Percentiles rank a stretch among this genome's conserved stretches.
Evolutionary conservation across 2,113 vertebrate genomes (phyloP).

Genomic region (Chaetorhynchus papuensis): DNA sequence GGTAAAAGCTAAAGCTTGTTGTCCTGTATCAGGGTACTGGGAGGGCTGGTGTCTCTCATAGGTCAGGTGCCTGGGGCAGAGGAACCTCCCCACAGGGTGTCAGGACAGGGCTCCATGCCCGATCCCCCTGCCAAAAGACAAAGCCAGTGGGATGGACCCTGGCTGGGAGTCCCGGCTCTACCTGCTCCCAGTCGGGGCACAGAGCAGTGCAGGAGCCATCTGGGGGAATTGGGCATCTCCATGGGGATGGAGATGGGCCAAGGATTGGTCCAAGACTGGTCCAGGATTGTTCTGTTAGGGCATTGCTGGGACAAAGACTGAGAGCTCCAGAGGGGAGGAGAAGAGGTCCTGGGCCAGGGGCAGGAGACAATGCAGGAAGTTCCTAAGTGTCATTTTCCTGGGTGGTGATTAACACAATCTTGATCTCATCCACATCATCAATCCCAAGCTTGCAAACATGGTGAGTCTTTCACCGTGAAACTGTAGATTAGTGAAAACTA

Average conservation of each 20-base stretch:
- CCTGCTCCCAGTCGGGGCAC: not conserved
- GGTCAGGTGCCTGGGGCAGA: accelerated
- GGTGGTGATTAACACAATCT: not conserved
- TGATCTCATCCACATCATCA: not conserved
- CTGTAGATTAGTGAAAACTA: not conserved
- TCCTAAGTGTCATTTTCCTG: not conserved
- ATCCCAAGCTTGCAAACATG: not conserved
- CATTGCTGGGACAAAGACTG: accelerated
- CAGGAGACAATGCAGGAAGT: not conserved
- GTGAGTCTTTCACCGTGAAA: not conserved
- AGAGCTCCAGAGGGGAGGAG: accelerated
- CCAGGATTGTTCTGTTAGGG: not conserved
- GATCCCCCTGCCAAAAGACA: not conserved
- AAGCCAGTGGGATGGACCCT: not conserved
- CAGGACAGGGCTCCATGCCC: accelerated
- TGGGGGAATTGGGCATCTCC: not conserved
- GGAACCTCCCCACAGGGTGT: accelerated
- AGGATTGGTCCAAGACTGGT: not conserved
- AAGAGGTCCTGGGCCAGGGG: not conserved
- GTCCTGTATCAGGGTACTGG: not conserved
- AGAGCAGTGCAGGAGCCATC: not conserved
- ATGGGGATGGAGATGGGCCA: accelerated
- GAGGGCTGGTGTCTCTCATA: not conserved
- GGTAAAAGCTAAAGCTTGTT: not conserved
- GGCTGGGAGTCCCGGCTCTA: not conserved